Evolutionary conservation across 2,888 invertebrate species (phyloP).

Genomic region (Oligia latruncula): DNA sequence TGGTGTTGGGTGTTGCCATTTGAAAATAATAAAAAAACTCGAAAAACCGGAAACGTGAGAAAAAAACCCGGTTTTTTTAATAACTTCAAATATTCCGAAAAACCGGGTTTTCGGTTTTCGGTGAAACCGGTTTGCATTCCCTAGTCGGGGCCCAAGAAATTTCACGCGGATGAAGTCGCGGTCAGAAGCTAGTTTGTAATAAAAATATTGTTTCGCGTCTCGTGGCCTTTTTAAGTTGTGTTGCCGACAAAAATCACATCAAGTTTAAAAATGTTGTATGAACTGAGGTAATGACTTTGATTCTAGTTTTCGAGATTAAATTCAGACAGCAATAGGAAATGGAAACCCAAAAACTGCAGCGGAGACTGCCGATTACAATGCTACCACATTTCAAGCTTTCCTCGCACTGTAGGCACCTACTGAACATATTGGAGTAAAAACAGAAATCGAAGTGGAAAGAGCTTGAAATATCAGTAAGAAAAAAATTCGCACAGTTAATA

Average conservation of each 20-base stretch:
- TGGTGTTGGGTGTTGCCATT: too few species aligned
- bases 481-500: neutral
- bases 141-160: too few species aligned
- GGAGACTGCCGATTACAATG: constrained; percentile 18
- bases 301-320: constrained; percentile 18
- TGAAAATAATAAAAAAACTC: too few species aligned
- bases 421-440: constrained; percentile 7
- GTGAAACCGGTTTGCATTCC: too few species aligned
- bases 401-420: neutral
- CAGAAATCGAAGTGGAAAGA: constrained; percentile 12
- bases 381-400: constrained; percentile 18
- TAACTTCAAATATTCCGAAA: too few species aligned
- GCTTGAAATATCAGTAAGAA: constrained; percentile 4
- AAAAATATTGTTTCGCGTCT: neutral
- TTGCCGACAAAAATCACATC: neutral
- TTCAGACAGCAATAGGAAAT: constrained; percentile 22
- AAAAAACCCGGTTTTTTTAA: too few species aligned
- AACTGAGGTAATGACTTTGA: neutral
- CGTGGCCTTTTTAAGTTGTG: neutral
- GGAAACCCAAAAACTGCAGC: constrained; percentile 6
- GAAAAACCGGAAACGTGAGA: too few species aligned
- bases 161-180: neutral
- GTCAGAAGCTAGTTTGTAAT: neutral
- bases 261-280: neutral
- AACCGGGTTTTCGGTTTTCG: too few species aligned